Base-by-base conservation (phyloP, 2,797 vertebrate species). In the Percopsis omiscomaycus region DNA sequence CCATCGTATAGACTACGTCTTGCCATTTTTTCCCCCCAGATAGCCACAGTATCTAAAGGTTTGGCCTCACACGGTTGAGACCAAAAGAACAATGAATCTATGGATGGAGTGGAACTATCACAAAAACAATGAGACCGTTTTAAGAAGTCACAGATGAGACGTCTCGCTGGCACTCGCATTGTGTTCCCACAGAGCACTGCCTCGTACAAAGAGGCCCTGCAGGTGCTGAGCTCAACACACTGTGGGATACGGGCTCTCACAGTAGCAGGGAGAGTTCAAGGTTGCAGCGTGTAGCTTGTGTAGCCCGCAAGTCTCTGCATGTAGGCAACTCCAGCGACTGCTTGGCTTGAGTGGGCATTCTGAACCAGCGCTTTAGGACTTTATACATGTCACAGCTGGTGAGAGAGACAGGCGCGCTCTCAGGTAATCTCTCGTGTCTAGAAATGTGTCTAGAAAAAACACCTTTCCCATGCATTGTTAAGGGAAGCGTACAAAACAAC, bases 241-340 rank as follows among this genome's bases (percentile, higher is more conserved):
- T 69, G 71, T 75, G 72, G 29, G 65, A 59, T 13, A 55, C 45
- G 14, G 68, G 57, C 66, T 66, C 69, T 77, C 61, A 77, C 73
- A 69, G 79, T 82, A 67, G 76, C 80, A 83, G 45, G 55, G 11
- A 74, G 73, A 87, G 88, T 90, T 91, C 83, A 88, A 87, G 86
- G 88, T 79, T 91, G 86, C 75, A 73, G 75, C 59, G 55, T 42
- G 69, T 29, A 79, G 69, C 69, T 68, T 50, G 6, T 54, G 54
- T 79, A 73, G 71, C 49, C 65, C 63, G 83, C 91, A 83, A 78
- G 91, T 92, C 81, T 69, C 69, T 85, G 82, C 88, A 86, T 64
- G 89, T 72, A 68, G 62, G 64, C 69, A 54, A 63, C 59, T 79
- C 59, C 55, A 70, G 57, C 73, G 64, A 74, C 61, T 66, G 68